Percentiles rank a stretch among this genome's conserved stretches.
phyloP scores from a whole-genome alignment of 2,888 invertebrate species.

The Hipparchia sbordonii region DNA sequence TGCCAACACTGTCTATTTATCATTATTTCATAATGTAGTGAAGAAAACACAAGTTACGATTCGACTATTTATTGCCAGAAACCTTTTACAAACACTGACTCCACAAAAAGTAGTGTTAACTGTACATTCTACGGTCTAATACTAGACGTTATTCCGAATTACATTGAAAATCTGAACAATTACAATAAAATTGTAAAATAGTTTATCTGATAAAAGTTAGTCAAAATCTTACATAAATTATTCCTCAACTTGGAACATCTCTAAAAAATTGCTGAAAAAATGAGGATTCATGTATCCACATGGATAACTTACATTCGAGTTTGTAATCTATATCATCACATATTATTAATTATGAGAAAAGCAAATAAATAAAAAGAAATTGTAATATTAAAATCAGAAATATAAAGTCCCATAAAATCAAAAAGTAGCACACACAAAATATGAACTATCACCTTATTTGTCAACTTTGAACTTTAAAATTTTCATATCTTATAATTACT shows the following conservation, averaged over 20 bases:
- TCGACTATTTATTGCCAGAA: constrained; percentile 83
- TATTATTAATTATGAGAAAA: constrained; percentile 54
- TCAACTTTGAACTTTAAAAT: constrained; percentile 79
- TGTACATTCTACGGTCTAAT: constrained; percentile 76
- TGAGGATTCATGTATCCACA: constrained; percentile 68
- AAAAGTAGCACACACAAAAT: constrained; percentile 72
- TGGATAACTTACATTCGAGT: constrained; percentile 74
- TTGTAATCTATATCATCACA: constrained; percentile 75
- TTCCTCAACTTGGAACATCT: constrained; percentile 65
- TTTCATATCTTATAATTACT: constrained; percentile 76
- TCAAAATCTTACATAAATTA: constrained; percentile 62
- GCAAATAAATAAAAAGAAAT: constrained; percentile 76
- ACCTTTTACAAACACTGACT: constrained; percentile 79
- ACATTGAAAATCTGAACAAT: constrained; percentile 52
- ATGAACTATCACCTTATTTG: constrained; percentile 77
- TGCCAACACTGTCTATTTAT: no score
- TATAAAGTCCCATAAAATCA: constrained; percentile 72
- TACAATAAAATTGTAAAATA: constrained; percentile 49
- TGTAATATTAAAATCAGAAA: constrained; percentile 46
- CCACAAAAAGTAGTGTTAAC: constrained; percentile 67
- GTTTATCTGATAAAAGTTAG: constrained; percentile 63
- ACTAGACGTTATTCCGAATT: constrained; percentile 72
- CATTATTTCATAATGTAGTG: not conserved
- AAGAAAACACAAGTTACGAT: constrained; percentile 44
- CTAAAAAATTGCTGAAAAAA: constrained; percentile 57